These are phyloP conservation scores for Microvelia longipes DNA, from an alignment of 1,140 invertebrate genomes.

Conservation along the genomic window DNA sequence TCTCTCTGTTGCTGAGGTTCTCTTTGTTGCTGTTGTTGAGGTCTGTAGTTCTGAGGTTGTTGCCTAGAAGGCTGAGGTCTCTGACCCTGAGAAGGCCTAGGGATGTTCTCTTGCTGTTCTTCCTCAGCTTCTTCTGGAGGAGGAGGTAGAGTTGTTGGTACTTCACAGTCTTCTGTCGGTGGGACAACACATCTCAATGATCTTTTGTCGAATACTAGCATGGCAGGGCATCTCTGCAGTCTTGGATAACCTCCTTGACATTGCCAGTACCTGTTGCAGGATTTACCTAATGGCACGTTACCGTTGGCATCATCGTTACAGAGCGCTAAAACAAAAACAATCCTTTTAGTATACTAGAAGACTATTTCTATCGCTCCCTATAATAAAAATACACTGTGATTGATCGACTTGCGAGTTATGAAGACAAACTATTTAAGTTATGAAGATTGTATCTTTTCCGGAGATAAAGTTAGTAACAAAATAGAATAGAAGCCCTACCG, in stretches of 20 bases:
- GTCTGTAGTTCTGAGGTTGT: constrained; percentile 21
- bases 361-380: neutral
- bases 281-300: constrained; percentile 62
- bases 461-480: no score
- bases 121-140: constrained; percentile 33
- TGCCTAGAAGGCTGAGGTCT: constrained; percentile 2
- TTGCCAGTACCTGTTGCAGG: constrained; percentile 84
- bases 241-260: constrained; percentile 83
- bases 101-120: constrained; percentile 17
- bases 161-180: constrained; percentile 72
- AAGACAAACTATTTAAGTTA: no score
- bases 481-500: no score
- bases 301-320: constrained; percentile 78
- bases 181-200: constrained; percentile 71
- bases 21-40: constrained; percentile 17
- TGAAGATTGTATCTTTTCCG: no score
- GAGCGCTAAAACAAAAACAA: constrained; percentile 47
- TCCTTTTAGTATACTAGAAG: no score
- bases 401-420: no score
- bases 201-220: constrained; percentile 73
- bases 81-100: constrained; percentile 2
- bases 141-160: constrained; percentile 57
- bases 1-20: constrained; percentile 15
- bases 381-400: neutral
- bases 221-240: constrained; percentile 73